Evolutionary conservation across 2,113 vertebrate species (phyloP), one percentile per base, ranked within the genome.

Genomic region (Dasyprocta punctata): DNA sequence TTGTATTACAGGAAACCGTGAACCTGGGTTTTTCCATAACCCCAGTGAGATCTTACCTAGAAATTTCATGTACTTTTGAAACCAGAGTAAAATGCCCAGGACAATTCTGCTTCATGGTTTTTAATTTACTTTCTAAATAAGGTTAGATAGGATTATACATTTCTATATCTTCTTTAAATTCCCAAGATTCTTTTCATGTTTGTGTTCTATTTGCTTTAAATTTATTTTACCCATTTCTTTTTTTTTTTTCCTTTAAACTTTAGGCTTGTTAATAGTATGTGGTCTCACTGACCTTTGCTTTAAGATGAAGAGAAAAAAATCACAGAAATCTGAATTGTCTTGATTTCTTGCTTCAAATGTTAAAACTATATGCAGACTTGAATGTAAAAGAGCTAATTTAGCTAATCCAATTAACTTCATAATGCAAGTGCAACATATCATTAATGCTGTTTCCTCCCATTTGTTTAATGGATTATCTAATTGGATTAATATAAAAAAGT

Each of bases 381-480:
- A 92, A 92, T 90, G 47, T 44, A 90, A 97, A 95, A 95, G 77
- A 97, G 78, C 90, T 95, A 94, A 94, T 97, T 92, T 89, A 61
- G 54, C 77, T 93, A 89, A 97, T 96, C 80, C 52, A 95, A 96
- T 97, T 96, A 96, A 89, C 81, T 97, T 96, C 65, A 88, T 90
- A 87, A 90, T 89, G 90, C 88, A 86, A 97, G 52, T 78, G 52
- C 63, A 81, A 78, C 94, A 83, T 95, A 58, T 90, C 85, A 90
- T 92, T 90, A 96, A 95, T 82, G 85, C 63, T 88, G 22, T 90
- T 93, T 97, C 47, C 13, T 96, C 38, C 52, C 87, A 92, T 94
- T 97, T 97, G 60, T 78, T 97, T 97, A 97, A 96, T 96, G 85
- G 38, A 88, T 96, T 92, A 88, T 83, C 80, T 97, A 94, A 95